Evolutionary conservation across 2,888 invertebrate species (phyloP), one percentile per base, ranked within the genome.

Genomic region (Caenorhabditis zanzibari): DNA sequence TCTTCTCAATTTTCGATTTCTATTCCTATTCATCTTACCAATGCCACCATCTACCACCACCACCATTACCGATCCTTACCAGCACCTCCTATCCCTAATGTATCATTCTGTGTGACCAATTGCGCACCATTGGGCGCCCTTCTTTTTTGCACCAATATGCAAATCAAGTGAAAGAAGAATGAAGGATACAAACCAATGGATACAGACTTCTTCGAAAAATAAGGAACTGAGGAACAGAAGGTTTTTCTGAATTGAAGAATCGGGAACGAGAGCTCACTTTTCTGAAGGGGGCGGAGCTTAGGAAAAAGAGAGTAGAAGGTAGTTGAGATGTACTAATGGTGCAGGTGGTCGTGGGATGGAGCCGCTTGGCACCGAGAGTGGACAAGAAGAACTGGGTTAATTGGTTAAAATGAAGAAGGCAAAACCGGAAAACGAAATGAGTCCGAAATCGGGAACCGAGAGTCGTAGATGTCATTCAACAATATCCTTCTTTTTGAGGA

Each of bases 31-130:
- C 14, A 54, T 54, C 61, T 41, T 61, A 61, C 58, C 58, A 58
- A 19, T 41, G 19, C 49, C 41, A 58, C 49, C 77, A 69, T 49
- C 59, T 47, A 26, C 19, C 26, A 68, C 49, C 77, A 69, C 61
- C 59, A 59, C n/a, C 19, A 35, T 14, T 32, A 26, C 32, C 52
- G 28, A 47, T 63, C 28, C 61, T 24, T 63, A 63, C 63, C 68
- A 76, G 28, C 71, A 80, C 66, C 73, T 66, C 72, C 66, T 73
- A 56, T 59, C 64, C 69, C 76, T 64, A 81, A 81, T 81, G 81
- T 75, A 81, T 81, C 81, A 81, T 81, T 81, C 54, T 61, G 74
- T 44, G 69, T 75, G 81, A 81, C 75, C 81, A 81, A 81, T 81
- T 81, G 75, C 81, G 81, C 74, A 81, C 73, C 81, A 81, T 59